Conservation (phyloP, 2,888 invertebrate species). For the Beris chalybata region DNA sequence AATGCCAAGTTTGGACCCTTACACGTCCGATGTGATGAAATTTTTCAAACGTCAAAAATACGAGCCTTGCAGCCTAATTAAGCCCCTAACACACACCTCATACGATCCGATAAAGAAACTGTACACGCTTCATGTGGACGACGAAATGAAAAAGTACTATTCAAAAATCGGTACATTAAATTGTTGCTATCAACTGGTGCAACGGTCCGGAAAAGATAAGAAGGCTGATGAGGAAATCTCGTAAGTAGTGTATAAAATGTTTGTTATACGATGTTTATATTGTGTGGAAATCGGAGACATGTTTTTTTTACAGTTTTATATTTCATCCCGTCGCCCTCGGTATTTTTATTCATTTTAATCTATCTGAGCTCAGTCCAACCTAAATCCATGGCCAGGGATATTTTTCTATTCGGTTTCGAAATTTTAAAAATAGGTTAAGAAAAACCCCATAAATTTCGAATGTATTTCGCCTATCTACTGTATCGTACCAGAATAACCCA, state of each 20-base stretch:
- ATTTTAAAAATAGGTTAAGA: too few species aligned
- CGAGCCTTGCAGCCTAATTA: constrained; percentile 57
- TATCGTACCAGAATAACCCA: too few species aligned
- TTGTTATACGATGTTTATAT: too few species aligned
- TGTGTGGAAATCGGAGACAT: too few species aligned
- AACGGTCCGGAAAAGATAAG: constrained; percentile 45
- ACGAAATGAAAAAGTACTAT: constrained; percentile 44
- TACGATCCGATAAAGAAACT: constrained; percentile 45
- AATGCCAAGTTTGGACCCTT: constrained; percentile 65
- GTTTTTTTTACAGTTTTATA: too few species aligned
- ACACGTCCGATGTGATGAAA: constrained; percentile 60
- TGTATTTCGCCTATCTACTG: too few species aligned
- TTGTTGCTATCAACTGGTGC: constrained; percentile 51
- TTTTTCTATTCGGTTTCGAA: too few species aligned
- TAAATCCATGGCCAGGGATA: too few species aligned
- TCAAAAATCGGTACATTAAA: constrained; percentile 42
- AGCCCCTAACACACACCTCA: constrained; percentile 49
- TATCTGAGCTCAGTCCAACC: too few species aligned
- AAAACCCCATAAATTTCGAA: too few species aligned
- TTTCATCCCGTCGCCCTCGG: too few species aligned
- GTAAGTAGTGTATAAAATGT: constrained; percentile 9
- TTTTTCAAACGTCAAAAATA: constrained; percentile 60
- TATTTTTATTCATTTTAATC: too few species aligned
- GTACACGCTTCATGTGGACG: constrained; percentile 48
- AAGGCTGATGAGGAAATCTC: constrained; percentile 42